These are phyloP conservation scores for Rallus crepitans DNA, from an alignment of 2,797 vertebrate genomes.

Conservation along the genomic window DNA sequence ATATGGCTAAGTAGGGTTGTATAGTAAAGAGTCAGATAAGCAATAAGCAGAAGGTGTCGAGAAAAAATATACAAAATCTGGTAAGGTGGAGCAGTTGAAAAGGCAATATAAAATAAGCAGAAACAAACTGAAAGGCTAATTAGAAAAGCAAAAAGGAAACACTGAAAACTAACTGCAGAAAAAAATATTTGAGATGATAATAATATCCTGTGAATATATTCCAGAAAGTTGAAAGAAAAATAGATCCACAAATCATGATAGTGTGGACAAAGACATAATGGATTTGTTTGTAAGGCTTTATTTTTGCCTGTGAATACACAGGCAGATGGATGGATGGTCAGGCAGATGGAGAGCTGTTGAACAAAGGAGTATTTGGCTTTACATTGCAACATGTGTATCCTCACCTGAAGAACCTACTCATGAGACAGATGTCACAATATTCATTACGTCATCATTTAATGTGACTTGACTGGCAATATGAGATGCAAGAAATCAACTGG, in stretches of 20 bases:
- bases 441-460: background rate
- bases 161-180: background rate
- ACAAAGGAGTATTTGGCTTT: slow-evolving; percentile 11
- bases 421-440: background rate
- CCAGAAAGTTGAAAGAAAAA: slow-evolving; percentile 9
- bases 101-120: slow-evolving; percentile 3
- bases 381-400: background rate
- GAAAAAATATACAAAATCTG: slow-evolving; percentile 33
- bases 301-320: slow-evolving; percentile 9
- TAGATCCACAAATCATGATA: background rate
- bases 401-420: slow-evolving; percentile 13
- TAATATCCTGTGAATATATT: background rate
- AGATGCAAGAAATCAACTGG: background rate
- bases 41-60: slow-evolving; percentile 54
- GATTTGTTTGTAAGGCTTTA: slow-evolving; percentile 34
- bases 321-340: slow-evolving; percentile 15
- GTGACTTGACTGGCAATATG: background rate
- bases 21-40: slow-evolving; percentile 50
- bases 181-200: background rate
- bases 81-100: slow-evolving; percentile 26
- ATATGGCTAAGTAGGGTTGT: slow-evolving; percentile 60
- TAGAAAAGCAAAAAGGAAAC: slow-evolving; percentile 41
- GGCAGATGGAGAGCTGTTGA: slow-evolving; percentile 31
- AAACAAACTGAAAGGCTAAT: slow-evolving; percentile 33
- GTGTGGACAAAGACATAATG: background rate